Evolutionary conservation across 2,113 vertebrate species (phyloP), one percentile per base, ranked within the genome.

Genomic region (Anolis carolinensis): DNA sequence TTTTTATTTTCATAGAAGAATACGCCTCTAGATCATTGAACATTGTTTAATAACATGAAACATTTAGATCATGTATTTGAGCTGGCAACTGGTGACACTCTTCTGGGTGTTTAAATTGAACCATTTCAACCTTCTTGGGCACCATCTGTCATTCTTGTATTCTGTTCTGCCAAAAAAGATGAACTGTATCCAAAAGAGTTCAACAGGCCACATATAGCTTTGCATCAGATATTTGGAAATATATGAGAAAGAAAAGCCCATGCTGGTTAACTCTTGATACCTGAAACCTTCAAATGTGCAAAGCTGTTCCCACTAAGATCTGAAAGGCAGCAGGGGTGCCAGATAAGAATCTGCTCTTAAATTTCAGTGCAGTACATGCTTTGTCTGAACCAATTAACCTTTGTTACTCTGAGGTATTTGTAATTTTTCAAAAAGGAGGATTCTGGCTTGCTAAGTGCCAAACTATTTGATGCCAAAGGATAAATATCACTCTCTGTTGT

Each of bases 181-280:
- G 63, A 23, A 68, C 68, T 25, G 21, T 30, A 70, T 68, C 79
- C 79, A 81, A 81, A 81, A 81, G 39, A n/a, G 79, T 68, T 81
- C 27, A 11, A 30, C 11, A 68, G 50, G 21, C 27, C 79, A 81
- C 63, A 81, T 8, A 36, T 48, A 67, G 63, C 36, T 30, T 39
- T 25, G 44, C 62, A 68, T 81, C 1, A 21, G n/a, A 68, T 14
- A 68, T 48, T 21, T 81, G 36, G 62, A 65, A 67, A 48, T 48
- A 44, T 50, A 21, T 81, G 63, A 44, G 3, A 30, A 39, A 65
- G n/a, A 14, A 34, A 65, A 30, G 36, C 6, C 44, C 63, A 67
- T 81, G 25, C 14, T 18, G 4, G 59, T 3, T 18, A 27, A 32
- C 55, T 32, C 36, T 39, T 25, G 23, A 34, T n/a, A 79, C 21